A percentile compares a stretch with the other conserved stretches of the same genome.
Conservation (phyloP, 2,797 vertebrate genomes). For the Malurus splendens region DNA sequence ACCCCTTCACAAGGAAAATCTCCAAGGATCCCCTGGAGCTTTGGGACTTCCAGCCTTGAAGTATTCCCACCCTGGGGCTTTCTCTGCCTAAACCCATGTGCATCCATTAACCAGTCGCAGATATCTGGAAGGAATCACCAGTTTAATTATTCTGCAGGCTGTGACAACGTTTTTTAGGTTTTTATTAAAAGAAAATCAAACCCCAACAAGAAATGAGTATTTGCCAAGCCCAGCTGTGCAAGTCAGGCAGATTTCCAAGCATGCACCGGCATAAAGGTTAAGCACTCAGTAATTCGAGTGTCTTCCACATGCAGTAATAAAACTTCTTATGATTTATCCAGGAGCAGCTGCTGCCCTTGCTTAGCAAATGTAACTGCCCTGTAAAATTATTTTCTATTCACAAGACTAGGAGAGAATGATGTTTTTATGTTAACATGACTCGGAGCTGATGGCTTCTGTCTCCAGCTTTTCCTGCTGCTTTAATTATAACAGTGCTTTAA, state of each 20-base stretch:
- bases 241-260: conserved; percentile 23
- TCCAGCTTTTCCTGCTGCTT: conserved; percentile 11
- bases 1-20: not conserved
- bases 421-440: conserved; percentile 6
- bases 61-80: not conserved
- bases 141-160: not conserved
- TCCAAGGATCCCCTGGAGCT: not conserved
- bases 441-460: not conserved
- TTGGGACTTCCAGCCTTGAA: not conserved
- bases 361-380: not conserved
- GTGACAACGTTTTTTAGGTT: not conserved
- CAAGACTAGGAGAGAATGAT: not conserved
- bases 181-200: not conserved
- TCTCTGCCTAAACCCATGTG: not conserved
- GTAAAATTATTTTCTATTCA: conserved; percentile 32
- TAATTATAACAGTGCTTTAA: conserved; percentile 5
- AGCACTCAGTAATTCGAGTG: not conserved
- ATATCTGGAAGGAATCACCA: not conserved
- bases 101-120: not conserved
- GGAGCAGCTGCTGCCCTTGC: conserved; percentile 10
- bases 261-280: not conserved
- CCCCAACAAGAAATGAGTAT: not conserved
- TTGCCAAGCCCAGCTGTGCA: conserved; percentile 8
- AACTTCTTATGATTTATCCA: not conserved
- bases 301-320: not conserved